Evolutionary conservation across 2,797 vertebrate genomes (phyloP).

Genomic region (Macrochelys suwanniensis): DNA sequence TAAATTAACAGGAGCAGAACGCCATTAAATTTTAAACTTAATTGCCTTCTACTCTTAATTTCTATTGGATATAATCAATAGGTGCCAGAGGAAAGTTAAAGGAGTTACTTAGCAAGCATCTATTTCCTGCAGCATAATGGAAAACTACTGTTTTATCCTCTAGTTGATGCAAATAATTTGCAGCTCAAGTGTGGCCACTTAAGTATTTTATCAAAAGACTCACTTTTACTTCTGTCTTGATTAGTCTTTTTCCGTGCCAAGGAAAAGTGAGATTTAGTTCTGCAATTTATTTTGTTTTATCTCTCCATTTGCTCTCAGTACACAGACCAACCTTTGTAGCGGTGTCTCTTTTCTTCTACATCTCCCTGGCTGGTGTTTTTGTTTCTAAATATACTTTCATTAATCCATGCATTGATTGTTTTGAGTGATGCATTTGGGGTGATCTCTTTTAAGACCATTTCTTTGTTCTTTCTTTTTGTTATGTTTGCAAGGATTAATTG

Average conservation of each 20-base stretch:
- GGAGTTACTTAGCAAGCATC: conserved; percentile 80
- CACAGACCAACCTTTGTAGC: background rate
- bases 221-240: conserved; percentile 52
- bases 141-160: conserved; percentile 76
- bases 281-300: background rate
- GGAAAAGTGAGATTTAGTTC: conserved; percentile 41
- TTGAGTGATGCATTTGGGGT: background rate
- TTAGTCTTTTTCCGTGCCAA: conserved; percentile 40
- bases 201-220: conserved; percentile 67
- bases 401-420: background rate
- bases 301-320: background rate
- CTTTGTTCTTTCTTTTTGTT: background rate
- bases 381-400: background rate
- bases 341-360: background rate
- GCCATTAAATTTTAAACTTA: conserved; percentile 86
- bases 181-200: conserved; percentile 57
- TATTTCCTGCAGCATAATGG: conserved; percentile 77
- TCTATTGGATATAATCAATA: conserved; percentile 86
- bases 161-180: conserved; percentile 71
- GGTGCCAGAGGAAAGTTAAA: conserved; percentile 81
- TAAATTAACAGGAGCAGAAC: conserved; percentile 87
- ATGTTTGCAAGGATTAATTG: background rate
- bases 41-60: conserved; percentile 88
- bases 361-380: background rate
- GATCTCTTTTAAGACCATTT: background rate